These are phyloP conservation scores for Caranx ignobilis DNA, from an alignment of 2,113 vertebrate species.

Conservation along the genomic window DNA sequence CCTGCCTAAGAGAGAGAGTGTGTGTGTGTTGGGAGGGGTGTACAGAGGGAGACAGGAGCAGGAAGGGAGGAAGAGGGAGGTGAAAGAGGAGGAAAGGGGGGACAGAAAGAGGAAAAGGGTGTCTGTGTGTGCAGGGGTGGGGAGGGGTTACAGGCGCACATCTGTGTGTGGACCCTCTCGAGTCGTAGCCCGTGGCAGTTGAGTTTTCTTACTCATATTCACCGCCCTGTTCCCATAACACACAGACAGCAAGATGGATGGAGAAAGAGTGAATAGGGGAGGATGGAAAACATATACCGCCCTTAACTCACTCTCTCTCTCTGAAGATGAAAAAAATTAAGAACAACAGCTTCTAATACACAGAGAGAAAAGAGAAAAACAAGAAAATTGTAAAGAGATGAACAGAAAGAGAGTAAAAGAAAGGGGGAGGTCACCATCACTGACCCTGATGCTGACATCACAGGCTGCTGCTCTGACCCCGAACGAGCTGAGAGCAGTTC, in stretches of 20 bases:
- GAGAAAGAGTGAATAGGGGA: slow-evolving; percentile 4
- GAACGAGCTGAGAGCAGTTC: slow-evolving; percentile 6
- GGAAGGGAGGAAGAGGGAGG: slow-evolving; percentile 59
- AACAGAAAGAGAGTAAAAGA: not conserved
- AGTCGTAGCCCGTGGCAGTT: slow-evolving; percentile 52
- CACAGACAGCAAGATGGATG: slow-evolving; percentile 24
- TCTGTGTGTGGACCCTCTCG: slow-evolving; percentile 58
- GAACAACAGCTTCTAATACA: slow-evolving; percentile 11
- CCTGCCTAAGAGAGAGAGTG: slow-evolving; percentile 53
- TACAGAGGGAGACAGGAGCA: slow-evolving; percentile 23
- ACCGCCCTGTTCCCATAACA: slow-evolving; percentile 5
- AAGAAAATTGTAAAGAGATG: not conserved
- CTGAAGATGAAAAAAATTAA: slow-evolving; percentile 25
- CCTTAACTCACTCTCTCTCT: not conserved
- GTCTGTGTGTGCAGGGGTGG: not conserved
- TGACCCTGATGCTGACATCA: not conserved
- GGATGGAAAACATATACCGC: slow-evolving; percentile 3
- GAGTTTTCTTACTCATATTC: slow-evolving; percentile 49
- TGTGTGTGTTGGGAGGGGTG: slow-evolving; percentile 13
- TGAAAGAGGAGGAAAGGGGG: slow-evolving; percentile 61
- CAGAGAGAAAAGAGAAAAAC: not conserved
- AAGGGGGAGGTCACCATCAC: not conserved
- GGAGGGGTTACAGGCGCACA: slow-evolving; percentile 27
- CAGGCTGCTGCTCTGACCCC: slow-evolving; percentile 25
- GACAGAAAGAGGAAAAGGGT: slow-evolving; percentile 46